Conservation (phyloP, 2,888 invertebrate species). For the Crocallis elinguaria region DNA sequence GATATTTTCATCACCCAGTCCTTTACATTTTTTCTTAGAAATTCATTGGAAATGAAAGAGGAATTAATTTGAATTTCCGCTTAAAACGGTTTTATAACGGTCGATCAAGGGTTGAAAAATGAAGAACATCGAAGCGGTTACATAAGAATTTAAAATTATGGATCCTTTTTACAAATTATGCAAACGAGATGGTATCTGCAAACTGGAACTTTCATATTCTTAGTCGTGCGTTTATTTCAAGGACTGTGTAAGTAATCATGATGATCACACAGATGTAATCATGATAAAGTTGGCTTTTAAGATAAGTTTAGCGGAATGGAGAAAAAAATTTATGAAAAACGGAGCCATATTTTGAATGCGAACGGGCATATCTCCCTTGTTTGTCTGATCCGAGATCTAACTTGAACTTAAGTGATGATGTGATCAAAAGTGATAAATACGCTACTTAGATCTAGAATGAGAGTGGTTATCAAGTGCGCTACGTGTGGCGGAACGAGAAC, state of each 20-base stretch:
- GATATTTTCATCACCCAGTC: not conserved
- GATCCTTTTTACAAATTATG: conserved; percentile 56
- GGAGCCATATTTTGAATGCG: too few species aligned
- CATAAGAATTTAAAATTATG: conserved; percentile 46
- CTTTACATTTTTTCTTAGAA: conserved; percentile 27
- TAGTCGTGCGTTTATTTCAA: not conserved
- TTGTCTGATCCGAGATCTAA: too few species aligned
- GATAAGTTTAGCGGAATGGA: too few species aligned
- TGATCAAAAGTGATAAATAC: too few species aligned
- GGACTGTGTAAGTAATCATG: not conserved
- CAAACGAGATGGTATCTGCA: conserved; percentile 39
- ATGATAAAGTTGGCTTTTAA: too few species aligned
- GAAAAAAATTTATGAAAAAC: too few species aligned
- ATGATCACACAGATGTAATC: too few species aligned
- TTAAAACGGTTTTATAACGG: conserved; percentile 9
- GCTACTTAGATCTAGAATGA: too few species aligned
- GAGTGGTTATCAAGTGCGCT: too few species aligned
- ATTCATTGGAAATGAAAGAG: conserved; percentile 34
- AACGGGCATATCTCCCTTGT: too few species aligned
- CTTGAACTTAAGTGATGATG: too few species aligned
- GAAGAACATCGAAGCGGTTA: conserved; percentile 41
- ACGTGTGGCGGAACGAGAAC: too few species aligned
- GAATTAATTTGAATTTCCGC: conserved; percentile 2
- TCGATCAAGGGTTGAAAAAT: conserved; percentile 47
- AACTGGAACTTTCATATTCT: conserved; percentile 8